Evolutionary conservation across 2,797 vertebrate genomes (phyloP).

Genomic region (Odontamblyopus rebecca): DNA sequence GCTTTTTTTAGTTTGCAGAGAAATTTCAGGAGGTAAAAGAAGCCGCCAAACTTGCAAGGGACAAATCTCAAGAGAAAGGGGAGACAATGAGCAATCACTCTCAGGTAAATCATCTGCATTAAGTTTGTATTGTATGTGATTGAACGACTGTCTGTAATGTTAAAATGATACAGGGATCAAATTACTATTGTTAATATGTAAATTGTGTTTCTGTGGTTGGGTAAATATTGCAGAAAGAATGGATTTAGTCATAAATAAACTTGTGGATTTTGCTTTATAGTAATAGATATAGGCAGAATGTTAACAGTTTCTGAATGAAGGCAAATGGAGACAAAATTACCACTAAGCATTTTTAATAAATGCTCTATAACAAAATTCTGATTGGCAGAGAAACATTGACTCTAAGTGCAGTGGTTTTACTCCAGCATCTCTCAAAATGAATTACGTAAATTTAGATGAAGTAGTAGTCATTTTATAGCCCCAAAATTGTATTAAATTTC

Average conservation of each 20-base stretch:
- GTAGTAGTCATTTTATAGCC: too few species aligned
- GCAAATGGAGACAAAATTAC: too few species aligned
- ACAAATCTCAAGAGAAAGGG: conserved; percentile 93
- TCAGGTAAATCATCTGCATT: conserved; percentile 76
- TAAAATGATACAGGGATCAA: neutral
- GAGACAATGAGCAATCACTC: conserved; percentile 92
- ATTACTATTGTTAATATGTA: neutral
- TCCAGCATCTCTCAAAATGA: too few species aligned
- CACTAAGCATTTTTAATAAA: too few species aligned
- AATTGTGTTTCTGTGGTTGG: neutral
- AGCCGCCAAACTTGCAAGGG: conserved; percentile 88
- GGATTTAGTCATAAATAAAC: neutral
- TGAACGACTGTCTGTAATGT: neutral
- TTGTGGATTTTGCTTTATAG: neutral
- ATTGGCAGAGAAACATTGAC: too few species aligned
- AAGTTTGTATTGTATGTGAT: conserved; percentile 20
- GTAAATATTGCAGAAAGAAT: neutral
- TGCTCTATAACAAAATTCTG: too few species aligned
- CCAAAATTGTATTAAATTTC: too few species aligned
- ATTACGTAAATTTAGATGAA: too few species aligned
- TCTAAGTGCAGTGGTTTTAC: too few species aligned
- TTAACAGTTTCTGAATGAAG: too few species aligned
- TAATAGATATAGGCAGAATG: neutral
- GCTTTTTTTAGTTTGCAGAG: conserved; percentile 87
- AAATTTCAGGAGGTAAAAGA: conserved; percentile 98